Percentiles rank a stretch among this genome's conserved stretches.
These are phyloP conservation scores for Aelia acuminata DNA, from an alignment of 2,888 invertebrate genomes.

Conservation along the genomic window DNA sequence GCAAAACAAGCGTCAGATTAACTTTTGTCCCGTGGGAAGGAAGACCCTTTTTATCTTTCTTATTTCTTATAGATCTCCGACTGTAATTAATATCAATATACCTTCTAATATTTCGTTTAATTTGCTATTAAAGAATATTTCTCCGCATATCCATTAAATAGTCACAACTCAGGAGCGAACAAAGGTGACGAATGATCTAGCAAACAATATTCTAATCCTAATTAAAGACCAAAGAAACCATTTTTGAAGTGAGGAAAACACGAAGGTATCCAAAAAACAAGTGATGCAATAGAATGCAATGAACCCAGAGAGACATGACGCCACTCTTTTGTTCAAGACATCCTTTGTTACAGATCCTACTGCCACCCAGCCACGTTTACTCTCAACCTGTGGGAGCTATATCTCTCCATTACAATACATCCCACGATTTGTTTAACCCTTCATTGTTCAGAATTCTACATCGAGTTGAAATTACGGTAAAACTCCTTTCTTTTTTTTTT, in stretches of 20 bases:
- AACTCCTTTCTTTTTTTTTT: neutral
- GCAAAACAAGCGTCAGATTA: too few relatives aligned
- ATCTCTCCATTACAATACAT: neutral
- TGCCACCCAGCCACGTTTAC: neutral
- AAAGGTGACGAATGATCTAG: too few relatives aligned
- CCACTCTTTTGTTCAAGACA: conserved; percentile 32
- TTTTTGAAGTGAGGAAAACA: neutral
- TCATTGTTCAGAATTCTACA: neutral
- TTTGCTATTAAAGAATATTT: too few relatives aligned
- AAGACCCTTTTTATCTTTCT: too few relatives aligned
- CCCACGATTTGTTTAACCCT: neutral
- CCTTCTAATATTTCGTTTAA: too few relatives aligned
- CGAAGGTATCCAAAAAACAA: neutral
- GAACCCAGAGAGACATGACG: conserved; percentile 16
- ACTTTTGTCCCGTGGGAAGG: too few relatives aligned
- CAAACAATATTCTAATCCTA: neutral
- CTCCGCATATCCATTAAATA: too few relatives aligned
- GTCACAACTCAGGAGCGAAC: too few relatives aligned
- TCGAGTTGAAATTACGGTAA: neutral
- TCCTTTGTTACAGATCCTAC: conserved; percentile 6
- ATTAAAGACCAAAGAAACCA: neutral
- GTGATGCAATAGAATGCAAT: conserved; percentile 15
- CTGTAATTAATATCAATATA: too few relatives aligned
- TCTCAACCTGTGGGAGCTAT: neutral
- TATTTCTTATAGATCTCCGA: too few relatives aligned